Evolutionary conservation across 2,888 invertebrate genomes (phyloP), one percentile per base, ranked within the genome.

Genomic region (Lepidonotus clava): DNA sequence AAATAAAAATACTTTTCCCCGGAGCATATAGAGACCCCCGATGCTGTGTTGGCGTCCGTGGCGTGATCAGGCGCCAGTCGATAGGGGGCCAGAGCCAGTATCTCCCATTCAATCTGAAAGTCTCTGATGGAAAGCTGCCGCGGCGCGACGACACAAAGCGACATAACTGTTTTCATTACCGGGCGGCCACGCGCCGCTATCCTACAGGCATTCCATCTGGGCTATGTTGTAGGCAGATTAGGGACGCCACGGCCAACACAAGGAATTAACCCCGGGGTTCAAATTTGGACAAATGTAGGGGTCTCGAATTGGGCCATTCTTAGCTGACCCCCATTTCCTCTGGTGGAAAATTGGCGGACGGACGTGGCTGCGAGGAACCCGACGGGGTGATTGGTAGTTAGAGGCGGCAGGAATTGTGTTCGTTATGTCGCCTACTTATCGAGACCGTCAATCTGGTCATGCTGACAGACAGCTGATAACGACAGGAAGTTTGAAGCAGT

Each of bases 81-180:
- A 71, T 71, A 38, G 38, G 71, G 38, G 36, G 71, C n/a, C 36
- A 71, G 38, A 71, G n/a, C 71, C 21, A 71, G 18, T 71, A 71
- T 71, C 71, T 71, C 38, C 36, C 71, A 71, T 34, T 71, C 71
- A 71, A 71, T 71, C 71, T 71, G 38, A 14, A 34, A 34, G 36
- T 34, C 71, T 34, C 14, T 71, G 71, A 71, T 71, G 71, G 71
- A 38, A 71, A 38, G 71, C 38, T 71, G 71, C 38, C 71, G 71
- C 24, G 38, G 38, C 71, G 71, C 38, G 71, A 71, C 38, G 71
- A 38, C 71, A 71, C 71, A 71, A 71, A 71, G 71, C 14, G 71
- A 71, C 71, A 71, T 71, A 71, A 71, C 71, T 71, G 71, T 71
- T 71, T 71, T 71, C 71, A 71, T 71, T 71, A 71, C 36, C 71